Evolutionary conservation across 2,113 vertebrate species (phyloP).

Genomic region (Coptodon rendalli): DNA sequence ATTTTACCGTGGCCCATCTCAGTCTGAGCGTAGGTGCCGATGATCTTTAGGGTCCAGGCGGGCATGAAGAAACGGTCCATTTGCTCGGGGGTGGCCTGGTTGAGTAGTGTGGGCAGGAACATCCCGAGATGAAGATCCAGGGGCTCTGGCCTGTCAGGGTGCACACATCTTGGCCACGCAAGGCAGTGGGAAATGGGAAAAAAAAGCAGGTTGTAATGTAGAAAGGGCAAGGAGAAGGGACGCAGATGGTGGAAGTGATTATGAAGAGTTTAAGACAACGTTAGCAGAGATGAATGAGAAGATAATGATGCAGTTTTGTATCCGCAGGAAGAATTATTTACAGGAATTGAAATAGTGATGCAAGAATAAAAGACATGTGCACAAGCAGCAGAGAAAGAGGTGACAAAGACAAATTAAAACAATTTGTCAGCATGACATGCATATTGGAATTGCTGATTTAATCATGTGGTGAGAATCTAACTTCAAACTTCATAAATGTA

Average conservation of each 20-base stretch:
- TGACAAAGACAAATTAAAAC: slow-evolving; percentile 55
- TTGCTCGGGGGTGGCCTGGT: slow-evolving; percentile 92
- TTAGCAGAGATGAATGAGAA: not conserved
- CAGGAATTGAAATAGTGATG: not conserved
- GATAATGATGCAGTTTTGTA: not conserved
- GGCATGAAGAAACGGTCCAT: slow-evolving; percentile 96
- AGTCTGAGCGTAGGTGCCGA: slow-evolving; percentile 98
- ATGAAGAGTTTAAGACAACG: not conserved
- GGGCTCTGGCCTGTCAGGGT: slow-evolving; percentile 84
- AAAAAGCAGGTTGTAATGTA: not conserved
- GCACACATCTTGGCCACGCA: slow-evolving; percentile 76
- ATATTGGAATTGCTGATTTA: not conserved
- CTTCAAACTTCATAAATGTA: not conserved
- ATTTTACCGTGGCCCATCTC: slow-evolving; percentile 98
- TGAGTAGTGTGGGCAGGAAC: slow-evolving; percentile 97
- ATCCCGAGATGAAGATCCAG: slow-evolving; percentile 97
- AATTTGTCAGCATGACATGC: slow-evolving; percentile 42
- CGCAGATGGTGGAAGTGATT: not conserved
- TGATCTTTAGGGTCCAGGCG: slow-evolving; percentile 96
- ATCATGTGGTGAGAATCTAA: not conserved
- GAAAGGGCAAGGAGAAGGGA: not conserved
- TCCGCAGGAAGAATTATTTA: not conserved
- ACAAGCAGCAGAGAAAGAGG: not conserved
- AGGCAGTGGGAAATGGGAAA: not conserved
- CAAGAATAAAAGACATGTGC: not conserved